These are phyloP conservation scores for Syngnathus typhle DNA, from an alignment of 2,113 vertebrate species.

Conservation along the genomic window DNA sequence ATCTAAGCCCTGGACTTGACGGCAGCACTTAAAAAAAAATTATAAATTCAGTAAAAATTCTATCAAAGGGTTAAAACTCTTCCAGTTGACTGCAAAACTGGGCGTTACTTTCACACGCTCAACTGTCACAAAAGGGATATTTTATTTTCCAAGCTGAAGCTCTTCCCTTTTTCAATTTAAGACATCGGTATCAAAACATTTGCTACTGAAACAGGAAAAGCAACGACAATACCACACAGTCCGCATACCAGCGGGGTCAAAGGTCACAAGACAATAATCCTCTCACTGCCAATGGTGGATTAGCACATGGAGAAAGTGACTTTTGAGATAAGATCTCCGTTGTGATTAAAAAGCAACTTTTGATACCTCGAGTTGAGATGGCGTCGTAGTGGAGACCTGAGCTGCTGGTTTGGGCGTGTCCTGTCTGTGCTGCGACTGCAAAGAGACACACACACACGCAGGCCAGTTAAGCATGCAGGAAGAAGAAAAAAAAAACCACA, in stretches of 20 bases:
- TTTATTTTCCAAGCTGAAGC: neutral
- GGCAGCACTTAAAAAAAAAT: neutral
- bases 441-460: constrained; percentile 23
- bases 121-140: constrained; percentile 31
- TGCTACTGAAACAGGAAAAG: constrained; percentile 14
- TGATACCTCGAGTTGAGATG: constrained; percentile 68
- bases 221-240: constrained; percentile 13
- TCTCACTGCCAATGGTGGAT: neutral
- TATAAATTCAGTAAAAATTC: neutral
- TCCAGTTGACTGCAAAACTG: constrained; percentile 11
- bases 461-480: constrained; percentile 3
- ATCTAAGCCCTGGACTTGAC: neutral
- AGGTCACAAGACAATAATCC: constrained; percentile 15
- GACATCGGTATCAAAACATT: neutral
- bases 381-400: constrained; percentile 57
- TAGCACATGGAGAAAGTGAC: neutral
- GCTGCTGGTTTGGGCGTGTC: constrained; percentile 54
- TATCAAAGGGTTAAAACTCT: neutral
- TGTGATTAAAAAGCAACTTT: constrained; percentile 4
- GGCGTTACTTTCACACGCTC: constrained; percentile 15
- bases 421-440: constrained; percentile 63
- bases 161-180: neutral
- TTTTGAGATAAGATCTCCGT: constrained; percentile 1
- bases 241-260: constrained; percentile 15
- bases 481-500: neutral